Base-by-base conservation (phyloP, 1,140 invertebrate species). In the Hylaeus anthracinus region DNA sequence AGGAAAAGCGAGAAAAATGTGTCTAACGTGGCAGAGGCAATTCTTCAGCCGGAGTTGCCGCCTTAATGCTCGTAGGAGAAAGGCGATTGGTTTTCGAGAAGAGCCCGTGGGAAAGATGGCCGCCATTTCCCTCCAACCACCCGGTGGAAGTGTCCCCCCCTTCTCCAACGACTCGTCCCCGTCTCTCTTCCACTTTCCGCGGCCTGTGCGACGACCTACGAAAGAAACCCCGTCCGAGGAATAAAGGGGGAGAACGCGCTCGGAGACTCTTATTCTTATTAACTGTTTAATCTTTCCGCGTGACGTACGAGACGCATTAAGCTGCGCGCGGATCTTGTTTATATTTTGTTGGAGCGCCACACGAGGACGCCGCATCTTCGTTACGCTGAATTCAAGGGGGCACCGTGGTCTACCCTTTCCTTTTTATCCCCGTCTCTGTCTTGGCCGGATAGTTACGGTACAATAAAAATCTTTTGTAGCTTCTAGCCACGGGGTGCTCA, bases 1-100 rank as follows among this genome's bases (percentile, higher is more conserved):
- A 93, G 93, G 93, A 94, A 93, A 94, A 94, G 91, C 92, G 93
- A 94, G 93, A 94, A 94, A 94, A 94, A 94, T 94, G 93, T 93
- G 92, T 93, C 93, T 93, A 94, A 93, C 92, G 92, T 93, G 90
- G 91, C 90, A 92, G 90, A 89, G 89, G 93, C 92, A 94, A 94
- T 94, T 94, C 93, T 93, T 93, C 92, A 93, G 91, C 89, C 86
- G 86, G 88, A 93, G 93, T 94, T 94, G 92, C 93, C 93, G 93
- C 92, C 92, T 93, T 93, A 94, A 94, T 91, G 92, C 76, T 43
- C 84, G 83, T 83, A 69, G 84, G 88, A 91, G 92, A 91, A 89
- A 93, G 88, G 88, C 92, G 92, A 94, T 94, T 94, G 93, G 93
- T 93, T 94, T 92, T 93, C 88, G 90, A 92, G 91, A 90, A 90